Base-by-base conservation (phyloP, 2,888 invertebrate genomes). In the Apotomis capreana region DNA sequence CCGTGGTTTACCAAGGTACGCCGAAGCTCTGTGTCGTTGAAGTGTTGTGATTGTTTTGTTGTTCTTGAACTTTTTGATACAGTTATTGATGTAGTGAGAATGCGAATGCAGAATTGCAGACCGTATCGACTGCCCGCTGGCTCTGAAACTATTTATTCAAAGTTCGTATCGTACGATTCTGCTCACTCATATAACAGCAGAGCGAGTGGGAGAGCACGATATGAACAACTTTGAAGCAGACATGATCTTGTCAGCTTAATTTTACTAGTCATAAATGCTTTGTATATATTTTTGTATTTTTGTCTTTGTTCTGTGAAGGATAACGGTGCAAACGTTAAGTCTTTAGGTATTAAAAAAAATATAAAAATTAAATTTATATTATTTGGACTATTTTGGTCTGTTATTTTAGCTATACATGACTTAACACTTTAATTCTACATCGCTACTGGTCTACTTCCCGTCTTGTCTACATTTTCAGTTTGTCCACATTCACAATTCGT, bases 181-280 rank as follows among this genome's bases (percentile, higher is more conserved):
- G 3, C 9, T 9, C 49, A 49, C 49, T 49, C 49, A 49, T 49
- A 6, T 10, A 49, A 9, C 10, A 49, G 8, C 3, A 10, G 9
- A 49, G 49, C 10, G 49, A 49, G 9, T 3, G 49, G 10, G 49
- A 49, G 9, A 49, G 49, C 49, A 49, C 49, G 8, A 49, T 49
- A 49, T 49, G 49, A 49, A 49, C 44, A 44, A 44, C 10, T 49
- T 49, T 49, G 8, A 9, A 4, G 9, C 10, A 49, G 49, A 83
- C 83, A 84, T 81, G 84, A 83, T 83, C 84, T 84, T 86, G 84
- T 89, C 86, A 89, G 87, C 87, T 87, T 87, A 86, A 87, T 87
- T 86, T 89, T 91, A 90, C 91, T 92, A 91, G 91, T 91, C 90
- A 90, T 91, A 89, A 89, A 91, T 86, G 83, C 83, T 91, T 91